Evolutionary conservation across 2,888 invertebrate genomes (phyloP).

Genomic region (Tolmerus cingulatus): DNA sequence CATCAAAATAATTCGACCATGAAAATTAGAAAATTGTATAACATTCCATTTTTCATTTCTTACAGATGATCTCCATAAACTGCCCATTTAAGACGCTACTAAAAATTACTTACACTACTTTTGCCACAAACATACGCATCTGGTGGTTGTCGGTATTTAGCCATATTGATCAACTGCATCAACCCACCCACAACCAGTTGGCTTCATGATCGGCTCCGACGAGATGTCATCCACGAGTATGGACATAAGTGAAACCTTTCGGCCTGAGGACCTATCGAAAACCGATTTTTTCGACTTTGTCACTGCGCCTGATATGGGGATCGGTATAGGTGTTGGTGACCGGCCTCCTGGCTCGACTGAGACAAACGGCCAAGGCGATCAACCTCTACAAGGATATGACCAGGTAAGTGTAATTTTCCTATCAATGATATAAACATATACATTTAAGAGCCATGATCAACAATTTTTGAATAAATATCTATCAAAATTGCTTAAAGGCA

Average conservation of each 20-base stretch:
- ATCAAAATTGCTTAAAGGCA: no score
- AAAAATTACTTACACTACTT: slow-evolving; percentile 37
- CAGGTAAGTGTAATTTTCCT: slow-evolving; percentile 55
- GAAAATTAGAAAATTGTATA: no score
- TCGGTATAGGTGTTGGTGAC: slow-evolving; percentile 59
- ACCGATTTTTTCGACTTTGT: slow-evolving; percentile 91
- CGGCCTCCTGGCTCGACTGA: slow-evolving; percentile 54
- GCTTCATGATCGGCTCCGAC: slow-evolving; percentile 61
- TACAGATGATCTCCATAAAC: slow-evolving; percentile 51
- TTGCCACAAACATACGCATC: slow-evolving; percentile 36
- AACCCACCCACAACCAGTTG: neutral
- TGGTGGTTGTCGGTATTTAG: slow-evolving; percentile 46
- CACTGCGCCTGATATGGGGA: slow-evolving; percentile 76
- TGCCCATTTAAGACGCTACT: slow-evolving; percentile 48
- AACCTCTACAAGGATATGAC: slow-evolving; percentile 62
- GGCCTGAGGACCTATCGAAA: slow-evolving; percentile 83
- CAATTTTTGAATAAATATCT: no score
- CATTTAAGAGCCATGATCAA: no score
- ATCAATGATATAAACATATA: no score
- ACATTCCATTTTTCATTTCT: neutral
- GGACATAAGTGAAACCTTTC: slow-evolving; percentile 84
- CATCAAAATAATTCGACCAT: no score
- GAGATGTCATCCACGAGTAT: slow-evolving; percentile 67
- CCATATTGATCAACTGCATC: slow-evolving; percentile 14
- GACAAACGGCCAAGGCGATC: slow-evolving; percentile 56